Conservation (phyloP, 2,797 vertebrate genomes). For the Philypnodon macrostomus region DNA sequence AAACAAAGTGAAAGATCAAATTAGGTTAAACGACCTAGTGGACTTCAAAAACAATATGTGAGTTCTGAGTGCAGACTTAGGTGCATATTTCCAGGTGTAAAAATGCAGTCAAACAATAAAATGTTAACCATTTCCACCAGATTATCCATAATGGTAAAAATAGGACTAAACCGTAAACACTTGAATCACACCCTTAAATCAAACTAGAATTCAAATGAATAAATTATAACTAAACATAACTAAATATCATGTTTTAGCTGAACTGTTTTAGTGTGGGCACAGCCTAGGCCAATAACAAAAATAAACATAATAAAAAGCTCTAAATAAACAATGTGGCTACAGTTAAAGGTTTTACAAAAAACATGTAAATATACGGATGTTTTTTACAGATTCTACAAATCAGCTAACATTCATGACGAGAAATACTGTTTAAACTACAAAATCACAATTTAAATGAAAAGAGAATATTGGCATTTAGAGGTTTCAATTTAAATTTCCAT, state of each 20-base stretch:
- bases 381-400: slow-evolving; percentile 87
- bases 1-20: too few relatives aligned
- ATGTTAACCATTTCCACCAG: too few relatives aligned
- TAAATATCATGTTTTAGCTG: neutral
- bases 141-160: too few relatives aligned
- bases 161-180: too few relatives aligned
- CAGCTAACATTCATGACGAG: slow-evolving; percentile 79
- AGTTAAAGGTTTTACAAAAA: too few relatives aligned
- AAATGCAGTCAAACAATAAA: too few relatives aligned
- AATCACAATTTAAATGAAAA: slow-evolving; percentile 42
- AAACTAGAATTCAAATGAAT: neutral
- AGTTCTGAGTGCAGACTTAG: too few relatives aligned
- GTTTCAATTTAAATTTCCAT: neutral
- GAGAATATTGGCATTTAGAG: slow-evolving; percentile 51
- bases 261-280: neutral
- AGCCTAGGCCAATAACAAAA: slow-evolving; percentile 78
- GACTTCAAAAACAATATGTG: too few relatives aligned
- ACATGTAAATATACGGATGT: too few relatives aligned
- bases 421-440: slow-evolving; percentile 76
- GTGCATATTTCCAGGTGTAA: too few relatives aligned
- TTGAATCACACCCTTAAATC: neutral
- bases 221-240: neutral
- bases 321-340: slow-evolving; percentile 71
- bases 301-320: slow-evolving; percentile 77
- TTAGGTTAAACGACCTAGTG: too few relatives aligned